These are phyloP conservation scores for Lordiphosa stackelbergi DNA, from an alignment of 1,140 invertebrate species.

Conservation along the genomic window DNA sequence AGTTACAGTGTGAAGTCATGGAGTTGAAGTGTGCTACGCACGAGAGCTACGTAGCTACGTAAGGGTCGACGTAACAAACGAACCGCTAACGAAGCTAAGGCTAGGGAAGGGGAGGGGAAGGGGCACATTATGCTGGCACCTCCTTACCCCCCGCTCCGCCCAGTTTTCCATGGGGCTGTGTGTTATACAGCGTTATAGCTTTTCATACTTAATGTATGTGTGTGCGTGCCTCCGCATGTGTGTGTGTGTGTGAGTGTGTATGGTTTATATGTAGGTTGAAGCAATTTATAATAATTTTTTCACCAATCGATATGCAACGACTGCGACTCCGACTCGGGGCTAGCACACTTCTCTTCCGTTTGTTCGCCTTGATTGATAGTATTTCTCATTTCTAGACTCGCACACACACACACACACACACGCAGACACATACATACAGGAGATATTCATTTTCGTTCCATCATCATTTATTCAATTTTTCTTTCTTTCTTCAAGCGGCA, in stretches of 20 bases:
- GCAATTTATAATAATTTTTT: conserved; percentile 77
- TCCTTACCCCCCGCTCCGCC: conserved; percentile 17
- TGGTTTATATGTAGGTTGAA: conserved; percentile 75
- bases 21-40: conserved; percentile 48
- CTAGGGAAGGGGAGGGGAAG: conserved; percentile 40
- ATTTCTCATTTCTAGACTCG: not conserved
- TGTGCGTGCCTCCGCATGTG: conserved; percentile 12
- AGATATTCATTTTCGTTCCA: not conserved
- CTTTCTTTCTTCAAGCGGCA: conserved; percentile 11
- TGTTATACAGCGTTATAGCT: conserved; percentile 65
- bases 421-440: not conserved
- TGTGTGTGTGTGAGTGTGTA: conserved; percentile 15
- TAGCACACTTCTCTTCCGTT: not conserved
- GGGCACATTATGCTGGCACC: conserved; percentile 48
- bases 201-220: conserved; percentile 55
- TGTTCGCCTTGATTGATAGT: conserved; percentile 10
- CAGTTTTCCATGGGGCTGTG: conserved; percentile 37
- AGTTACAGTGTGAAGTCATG: conserved; percentile 24
- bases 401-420: not conserved
- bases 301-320: conserved; percentile 65
- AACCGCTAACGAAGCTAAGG: conserved; percentile 36
- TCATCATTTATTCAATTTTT: conserved; percentile 8
- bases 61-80: conserved; percentile 36
- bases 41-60: conserved; percentile 39
- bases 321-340: conserved; percentile 17